Evolutionary conservation across 2,113 vertebrate genomes (phyloP).

Genomic region (Montifringilla adamsi): DNA sequence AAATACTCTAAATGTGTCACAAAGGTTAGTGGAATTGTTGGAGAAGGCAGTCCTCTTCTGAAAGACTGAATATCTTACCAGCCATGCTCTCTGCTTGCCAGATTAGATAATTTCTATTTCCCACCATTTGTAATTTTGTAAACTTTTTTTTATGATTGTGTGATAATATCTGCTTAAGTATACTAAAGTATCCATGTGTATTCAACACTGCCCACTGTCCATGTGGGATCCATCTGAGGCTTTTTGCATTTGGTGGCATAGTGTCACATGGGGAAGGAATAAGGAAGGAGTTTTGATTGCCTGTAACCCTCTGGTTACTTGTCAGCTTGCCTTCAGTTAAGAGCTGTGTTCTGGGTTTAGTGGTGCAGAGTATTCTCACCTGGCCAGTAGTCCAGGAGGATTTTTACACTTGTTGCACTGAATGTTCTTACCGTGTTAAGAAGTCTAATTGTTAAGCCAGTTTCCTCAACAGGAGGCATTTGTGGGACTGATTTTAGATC

Average conservation of each 20-base stretch:
- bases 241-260: fast-evolving
- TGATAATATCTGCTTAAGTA: not conserved
- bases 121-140: not conserved
- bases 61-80: not conserved
- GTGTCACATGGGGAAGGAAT: not conserved
- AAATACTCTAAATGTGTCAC: not conserved
- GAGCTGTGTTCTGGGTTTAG: not conserved
- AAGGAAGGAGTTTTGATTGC: not conserved
- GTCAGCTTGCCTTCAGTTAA: not conserved
- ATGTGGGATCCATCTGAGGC: not conserved
- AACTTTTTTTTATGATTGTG: not conserved
- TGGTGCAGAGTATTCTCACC: not conserved
- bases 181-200: not conserved
- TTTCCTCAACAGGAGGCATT: not conserved
- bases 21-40: not conserved
- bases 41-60: not conserved
- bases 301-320: not conserved
- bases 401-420: not conserved
- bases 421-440: not conserved
- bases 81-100: not conserved
- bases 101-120: not conserved
- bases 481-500: not conserved
- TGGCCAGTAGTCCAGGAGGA: not conserved
- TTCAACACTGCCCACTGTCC: not conserved
- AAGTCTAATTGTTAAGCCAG: not conserved